Evolutionary conservation across 1,140 invertebrate genomes (phyloP), one percentile per base, ranked within the genome.

Genomic region (Sesamia nonagrioides): DNA sequence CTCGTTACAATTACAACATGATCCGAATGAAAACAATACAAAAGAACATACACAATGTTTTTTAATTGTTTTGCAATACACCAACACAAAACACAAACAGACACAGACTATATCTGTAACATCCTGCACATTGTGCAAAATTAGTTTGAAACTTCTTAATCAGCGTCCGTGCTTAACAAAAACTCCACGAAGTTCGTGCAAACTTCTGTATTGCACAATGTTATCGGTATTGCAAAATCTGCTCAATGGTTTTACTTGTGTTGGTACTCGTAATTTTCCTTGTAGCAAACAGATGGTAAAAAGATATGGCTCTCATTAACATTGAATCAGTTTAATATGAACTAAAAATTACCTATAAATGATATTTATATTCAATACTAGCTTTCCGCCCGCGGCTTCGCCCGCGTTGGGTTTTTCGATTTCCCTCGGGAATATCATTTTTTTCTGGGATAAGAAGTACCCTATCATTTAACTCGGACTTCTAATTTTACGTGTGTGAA

Each of bases 131-230:
- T 71, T 35, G 66, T 71, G 66, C 68, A 71, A 71, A 71, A 71
- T 71, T 71, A 71, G 68, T 71, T 71, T 18, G 27, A 35, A 71
- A 71, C 68, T 71, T 71, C 68, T 71, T 71, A 71, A 71, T 71
- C 68, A 71, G 68, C 9, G 68, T 52, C 45, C 48, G n/a, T 11
- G 48, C 68, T 54, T 54, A 52, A 71, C 68, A 71, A 71, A 71
- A 71, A 71, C 68, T 54, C 21, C 40, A 54, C 48, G n/a, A 71
- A 71, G 27, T 71, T 71, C 9, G 68, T 71, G 68, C 68, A 71
- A 66, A 71, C 68, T 54, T 71, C 33, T 71, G 52, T 37, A 71
- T 71, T 71, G 68, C 68, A 71, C 68, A 71, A 71, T 71, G 68
- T 71, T 71, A 71, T 71, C 68, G 68, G 68, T 37, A 54, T 71